These are phyloP conservation scores for Lycocerus yunnanus DNA, from an alignment of 2,888 invertebrate genomes.

Conservation along the genomic window DNA sequence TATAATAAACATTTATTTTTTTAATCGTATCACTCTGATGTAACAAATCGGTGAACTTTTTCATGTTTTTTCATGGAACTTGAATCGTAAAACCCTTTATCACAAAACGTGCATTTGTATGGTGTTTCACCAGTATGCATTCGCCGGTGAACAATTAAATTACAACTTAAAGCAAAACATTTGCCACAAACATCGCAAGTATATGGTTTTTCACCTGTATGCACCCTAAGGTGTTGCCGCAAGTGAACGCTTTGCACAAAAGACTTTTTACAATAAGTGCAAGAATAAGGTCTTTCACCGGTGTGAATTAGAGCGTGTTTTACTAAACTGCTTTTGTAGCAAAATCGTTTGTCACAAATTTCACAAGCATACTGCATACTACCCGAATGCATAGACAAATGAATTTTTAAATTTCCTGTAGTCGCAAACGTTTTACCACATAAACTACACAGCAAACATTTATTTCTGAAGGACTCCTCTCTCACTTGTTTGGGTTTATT, in stretches of 20 bases:
- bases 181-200: conserved; percentile 28
- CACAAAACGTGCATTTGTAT: conserved; percentile 32
- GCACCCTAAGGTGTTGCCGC: conserved; percentile 26
- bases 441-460: conserved; percentile 9
- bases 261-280: conserved; percentile 26
- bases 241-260: conserved; percentile 29
- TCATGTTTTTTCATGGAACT: conserved; percentile 36
- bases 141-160: conserved; percentile 34
- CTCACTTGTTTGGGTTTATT: neutral
- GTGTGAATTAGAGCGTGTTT: conserved; percentile 47
- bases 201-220: conserved; percentile 31
- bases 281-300: conserved; percentile 42
- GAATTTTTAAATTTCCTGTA: conserved; percentile 23
- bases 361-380: conserved; percentile 27
- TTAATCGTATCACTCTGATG: neutral
- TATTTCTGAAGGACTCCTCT: neutral
- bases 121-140: conserved; percentile 38
- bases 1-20: neutral
- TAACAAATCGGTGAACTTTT: conserved; percentile 19
- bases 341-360: conserved; percentile 26
- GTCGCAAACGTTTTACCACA: conserved; percentile 14
- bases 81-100: conserved; percentile 34
- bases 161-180: conserved; percentile 30
- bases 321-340: conserved; percentile 38
- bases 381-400: conserved; percentile 25